Evolutionary conservation across 2,888 invertebrate species (phyloP), one percentile per base, ranked within the genome.

Genomic region (Cynaeus angustus): DNA sequence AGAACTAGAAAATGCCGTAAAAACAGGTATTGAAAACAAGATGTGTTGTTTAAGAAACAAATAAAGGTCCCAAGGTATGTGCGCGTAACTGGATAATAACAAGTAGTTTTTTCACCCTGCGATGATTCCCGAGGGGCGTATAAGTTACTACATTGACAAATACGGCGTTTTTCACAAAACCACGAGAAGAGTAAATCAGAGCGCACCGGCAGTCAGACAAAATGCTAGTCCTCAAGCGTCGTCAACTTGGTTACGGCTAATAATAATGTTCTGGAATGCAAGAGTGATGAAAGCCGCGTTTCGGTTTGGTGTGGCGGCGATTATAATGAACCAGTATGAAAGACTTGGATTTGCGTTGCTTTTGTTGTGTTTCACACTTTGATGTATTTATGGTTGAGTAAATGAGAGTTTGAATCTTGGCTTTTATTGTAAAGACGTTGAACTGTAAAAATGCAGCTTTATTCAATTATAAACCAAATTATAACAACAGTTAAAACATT

Each of bases 391-490:
- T 38, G 37, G 16, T 46, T 13, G 12, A 45, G 28, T 30, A 46
- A 45, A 21, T 58, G 41, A 4, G 26, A 37, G 41, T 26, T 38
- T 37, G 21, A 38, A 21, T 6, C 9, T 37, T 37, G 37, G 38
- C 9, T 41, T 30, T 45, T 58, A 46, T 43, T 30, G 30, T 6
- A 59, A 26, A 46, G 10, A 46, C 13, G 13, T 30, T 14, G 50
- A 79, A 80, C 80, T 83, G 83, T 84, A 84, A 84, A 84, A 84
- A 84, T 84, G 84, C 83, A 83, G 84, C 84, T 84, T 84, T 84
- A 84, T 83, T 84, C 79, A 80, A 80, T 80, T 83, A 81, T 79
- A 83, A 83, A 82, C 80, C 74, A 83, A 83, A 83, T 79, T 75
- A 79, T 83, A 83, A 83, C 82, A 83, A 83, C 82, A 83, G 82